Conservation (phyloP, 2,113 vertebrate species). For the Ameiurus melas region DNA sequence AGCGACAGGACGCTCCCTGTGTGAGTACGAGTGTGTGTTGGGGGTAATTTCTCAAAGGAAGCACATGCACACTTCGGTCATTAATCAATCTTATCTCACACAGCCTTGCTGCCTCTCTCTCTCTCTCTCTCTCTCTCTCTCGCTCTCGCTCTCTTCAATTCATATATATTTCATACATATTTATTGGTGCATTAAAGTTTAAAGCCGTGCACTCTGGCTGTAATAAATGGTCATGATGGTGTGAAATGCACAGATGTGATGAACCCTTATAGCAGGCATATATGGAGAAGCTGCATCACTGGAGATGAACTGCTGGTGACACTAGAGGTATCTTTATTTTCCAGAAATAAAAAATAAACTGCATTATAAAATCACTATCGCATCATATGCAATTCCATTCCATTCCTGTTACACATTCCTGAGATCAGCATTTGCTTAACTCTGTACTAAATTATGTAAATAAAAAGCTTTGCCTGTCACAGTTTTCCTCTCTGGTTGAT, state of each 20-base stretch:
- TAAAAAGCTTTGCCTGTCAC: background rate
- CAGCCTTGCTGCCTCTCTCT: constrained; percentile 12
- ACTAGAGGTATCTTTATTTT: background rate
- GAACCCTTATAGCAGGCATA: background rate
- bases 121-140: background rate
- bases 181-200: constrained; percentile 52
- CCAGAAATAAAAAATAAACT: background rate
- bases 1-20: background rate
- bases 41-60: constrained; percentile 18
- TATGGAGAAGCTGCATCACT: constrained; percentile 6
- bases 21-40: constrained; percentile 16
- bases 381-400: background rate
- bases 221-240: constrained; percentile 20
- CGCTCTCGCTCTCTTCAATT: background rate
- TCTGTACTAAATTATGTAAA: background rate
- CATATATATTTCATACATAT: constrained; percentile 54
- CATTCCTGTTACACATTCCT: background rate
- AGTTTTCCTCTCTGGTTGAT: background rate
- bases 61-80: constrained; percentile 10
- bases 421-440: background rate
- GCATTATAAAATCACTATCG: constrained; percentile 17
- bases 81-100: constrained; percentile 34
- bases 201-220: constrained; percentile 5
- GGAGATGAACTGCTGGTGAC: background rate
- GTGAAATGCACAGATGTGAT: constrained; percentile 42